Evolutionary conservation across 2,113 vertebrate genomes (phyloP), one percentile per base, ranked within the genome.

Genomic region (Epinephelus fuscoguttatus): DNA sequence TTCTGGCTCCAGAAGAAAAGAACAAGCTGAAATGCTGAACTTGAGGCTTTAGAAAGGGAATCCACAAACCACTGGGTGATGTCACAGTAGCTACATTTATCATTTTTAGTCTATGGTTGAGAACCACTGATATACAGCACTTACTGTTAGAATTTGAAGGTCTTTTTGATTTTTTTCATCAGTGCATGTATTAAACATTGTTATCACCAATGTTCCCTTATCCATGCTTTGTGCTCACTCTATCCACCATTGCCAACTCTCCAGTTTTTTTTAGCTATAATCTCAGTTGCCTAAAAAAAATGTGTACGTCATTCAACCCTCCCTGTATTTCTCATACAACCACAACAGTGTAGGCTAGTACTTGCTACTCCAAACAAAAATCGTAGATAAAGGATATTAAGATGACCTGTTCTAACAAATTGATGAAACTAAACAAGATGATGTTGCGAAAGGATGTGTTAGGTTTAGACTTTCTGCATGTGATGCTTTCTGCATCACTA

Each of bases 81-180:
- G 6, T 37, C 33, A 37, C 33, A 37, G 33, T 6, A 37, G 33
- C 33, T 37, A 6, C 33, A 7, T 37, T 37, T 37, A 37, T 37
- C 6, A 37, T 37, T 37, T 37, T 37, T 37, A 37, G 33, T 37
- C 33, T 37, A 6, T 45, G 42, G 8, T 45, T 45, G 42, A 45
- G 42, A 45, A 45, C 42, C 11, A 2, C 42, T 45, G 42, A 45
- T 45, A 11, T 6, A 40, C 52, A 84, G 89, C 88, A 92, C 89
- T 91, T 92, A 85, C 15, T 69, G 9, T 73, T 61, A 72, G 11
- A 78, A 82, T 76, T 40, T 67, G 21, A 81, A 73, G 40, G 37
- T 68, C 66, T 70, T 61, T 59, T 50, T 50, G 15, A 3, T 55
- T 55, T 9, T 11, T 55, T 40, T 18, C 13, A 23, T 1, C 4